Evolutionary conservation across 2,113 vertebrate species (phyloP).

Genomic region (Origma solitaria): DNA sequence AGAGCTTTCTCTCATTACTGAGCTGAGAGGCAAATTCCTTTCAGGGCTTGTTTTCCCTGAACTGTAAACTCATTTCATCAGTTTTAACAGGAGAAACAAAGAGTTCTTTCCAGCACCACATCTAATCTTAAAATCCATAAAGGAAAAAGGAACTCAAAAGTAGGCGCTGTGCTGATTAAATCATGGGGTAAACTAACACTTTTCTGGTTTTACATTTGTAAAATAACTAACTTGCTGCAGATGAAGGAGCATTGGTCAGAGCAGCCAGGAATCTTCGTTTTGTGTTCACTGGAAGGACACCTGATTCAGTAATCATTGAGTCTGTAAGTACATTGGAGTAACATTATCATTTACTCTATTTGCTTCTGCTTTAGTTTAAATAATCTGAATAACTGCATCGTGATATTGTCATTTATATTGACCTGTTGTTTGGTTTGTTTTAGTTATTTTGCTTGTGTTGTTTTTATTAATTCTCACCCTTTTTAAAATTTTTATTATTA

Average conservation of each 20-base stretch:
- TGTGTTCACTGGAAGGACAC: slow-evolving; percentile 93
- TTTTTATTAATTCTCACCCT: neutral
- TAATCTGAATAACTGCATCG: neutral
- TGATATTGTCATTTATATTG: neutral
- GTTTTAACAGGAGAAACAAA: neutral
- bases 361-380: neutral
- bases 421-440: neutral
- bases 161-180: neutral
- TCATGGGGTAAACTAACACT: neutral
- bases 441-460: neutral
- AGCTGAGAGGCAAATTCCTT: neutral
- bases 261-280: slow-evolving; percentile 88
- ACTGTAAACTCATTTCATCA: neutral
- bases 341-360: neutral
- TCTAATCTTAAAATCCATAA: neutral
- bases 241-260: slow-evolving; percentile 94
- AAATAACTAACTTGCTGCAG: slow-evolving; percentile 63
- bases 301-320: slow-evolving; percentile 91
- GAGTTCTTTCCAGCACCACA: neutral
- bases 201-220: neutral
- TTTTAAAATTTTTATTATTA: neutral
- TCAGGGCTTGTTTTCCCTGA: neutral
- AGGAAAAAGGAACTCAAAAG: neutral
- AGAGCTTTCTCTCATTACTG: neutral
- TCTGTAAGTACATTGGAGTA: slow-evolving; percentile 75